Conservation (phyloP, 2,113 vertebrate genomes). For the Chascanopsetta lugubris region DNA sequence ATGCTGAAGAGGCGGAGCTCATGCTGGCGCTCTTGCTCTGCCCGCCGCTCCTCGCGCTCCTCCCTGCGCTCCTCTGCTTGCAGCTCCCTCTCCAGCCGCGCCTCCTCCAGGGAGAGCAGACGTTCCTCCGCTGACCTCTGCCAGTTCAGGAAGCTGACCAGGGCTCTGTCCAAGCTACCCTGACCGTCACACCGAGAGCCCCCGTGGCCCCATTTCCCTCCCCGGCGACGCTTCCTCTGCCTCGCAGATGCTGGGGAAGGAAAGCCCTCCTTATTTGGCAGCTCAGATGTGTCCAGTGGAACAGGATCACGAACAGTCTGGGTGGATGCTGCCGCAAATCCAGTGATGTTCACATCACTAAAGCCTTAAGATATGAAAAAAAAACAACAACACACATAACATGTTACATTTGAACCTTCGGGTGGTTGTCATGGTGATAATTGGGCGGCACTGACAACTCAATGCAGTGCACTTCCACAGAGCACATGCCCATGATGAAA, state of each 20-base stretch:
- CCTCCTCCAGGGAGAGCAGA: slow-evolving; percentile 82
- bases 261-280: slow-evolving; percentile 32
- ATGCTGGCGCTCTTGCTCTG: slow-evolving; percentile 82
- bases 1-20: slow-evolving; percentile 85
- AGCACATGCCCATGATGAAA: too few species aligned
- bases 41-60: slow-evolving; percentile 83
- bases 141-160: slow-evolving; percentile 82
- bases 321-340: slow-evolving; percentile 64
- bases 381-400: neutral
- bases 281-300: slow-evolving; percentile 28
- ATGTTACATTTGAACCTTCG: neutral
- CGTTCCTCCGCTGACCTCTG: slow-evolving; percentile 84
- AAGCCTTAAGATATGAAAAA: slow-evolving; percentile 59
- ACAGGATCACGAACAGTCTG: slow-evolving; percentile 42
- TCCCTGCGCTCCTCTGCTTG: slow-evolving; percentile 84
- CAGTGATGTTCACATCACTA: slow-evolving; percentile 80
- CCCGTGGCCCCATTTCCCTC: slow-evolving; percentile 58
- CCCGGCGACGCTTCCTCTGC: slow-evolving; percentile 73
- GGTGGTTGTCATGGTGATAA: neutral
- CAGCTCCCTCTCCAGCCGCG: slow-evolving; percentile 78
- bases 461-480: neutral
- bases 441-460: neutral
- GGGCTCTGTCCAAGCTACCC: slow-evolving; percentile 73
- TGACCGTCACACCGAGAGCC: slow-evolving; percentile 49
- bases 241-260: slow-evolving; percentile 17